phyloP scores from a whole-genome alignment of 1,140 invertebrate species.

The Aphis craccivora region DNA sequence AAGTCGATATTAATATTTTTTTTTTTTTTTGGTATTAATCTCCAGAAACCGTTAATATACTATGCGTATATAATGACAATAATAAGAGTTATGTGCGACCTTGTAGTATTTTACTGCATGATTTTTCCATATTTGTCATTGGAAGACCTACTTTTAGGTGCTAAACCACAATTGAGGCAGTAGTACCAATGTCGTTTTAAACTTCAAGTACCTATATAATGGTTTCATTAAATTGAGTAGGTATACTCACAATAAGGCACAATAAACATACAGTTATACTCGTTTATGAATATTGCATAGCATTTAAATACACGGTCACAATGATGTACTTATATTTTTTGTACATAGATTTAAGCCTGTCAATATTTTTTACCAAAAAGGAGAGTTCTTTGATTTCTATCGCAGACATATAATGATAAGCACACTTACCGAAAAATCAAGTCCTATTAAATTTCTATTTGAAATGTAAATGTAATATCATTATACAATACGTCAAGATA shows the following conservation, averaged over 20 bases:
- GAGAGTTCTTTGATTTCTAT: background rate
- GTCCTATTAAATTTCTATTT: background rate
- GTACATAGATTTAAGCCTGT: background rate
- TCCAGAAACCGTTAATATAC: background rate
- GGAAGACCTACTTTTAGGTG: conserved; percentile 13
- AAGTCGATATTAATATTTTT: background rate
- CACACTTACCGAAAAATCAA: background rate
- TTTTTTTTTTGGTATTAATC: background rate
- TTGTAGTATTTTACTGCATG: background rate
- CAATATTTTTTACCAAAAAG: background rate
- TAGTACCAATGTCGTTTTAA: conserved; percentile 15
- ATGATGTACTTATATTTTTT: background rate
- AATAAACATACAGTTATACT: background rate
- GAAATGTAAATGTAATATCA: background rate
- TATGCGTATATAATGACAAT: background rate
- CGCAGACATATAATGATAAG: background rate
- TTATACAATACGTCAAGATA: background rate
- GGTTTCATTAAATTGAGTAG: background rate
- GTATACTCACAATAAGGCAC: background rate
- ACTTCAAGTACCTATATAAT: background rate
- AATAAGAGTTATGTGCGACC: background rate
- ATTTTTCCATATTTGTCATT: conserved; percentile 18
- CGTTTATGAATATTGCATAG: background rate
- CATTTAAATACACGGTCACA: background rate
- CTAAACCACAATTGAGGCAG: background rate